phyloP scores from a whole-genome alignment of 2,888 invertebrate species.

The Leptinotarsa tumamoca region DNA sequence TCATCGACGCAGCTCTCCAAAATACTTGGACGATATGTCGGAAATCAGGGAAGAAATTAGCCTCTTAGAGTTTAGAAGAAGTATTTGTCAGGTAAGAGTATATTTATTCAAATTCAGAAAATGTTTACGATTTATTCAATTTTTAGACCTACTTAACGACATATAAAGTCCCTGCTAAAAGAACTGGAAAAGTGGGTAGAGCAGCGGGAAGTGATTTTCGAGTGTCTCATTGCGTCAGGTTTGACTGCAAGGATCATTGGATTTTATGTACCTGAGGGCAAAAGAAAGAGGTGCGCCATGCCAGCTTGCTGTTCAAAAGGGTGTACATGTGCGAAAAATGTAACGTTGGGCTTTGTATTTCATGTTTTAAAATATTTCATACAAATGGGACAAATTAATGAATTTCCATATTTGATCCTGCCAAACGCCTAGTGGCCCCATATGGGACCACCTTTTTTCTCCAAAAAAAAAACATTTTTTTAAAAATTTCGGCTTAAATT shows the following conservation, averaged over 20 bases:
- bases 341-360: constrained; percentile 22
- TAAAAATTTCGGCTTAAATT: no score
- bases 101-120: constrained; percentile 17
- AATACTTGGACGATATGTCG: constrained; percentile 31
- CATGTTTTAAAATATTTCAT: constrained; percentile 27
- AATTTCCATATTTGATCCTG: constrained; percentile 12
- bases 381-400: constrained; percentile 18
- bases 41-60: constrained; percentile 32
- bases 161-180: constrained; percentile 19
- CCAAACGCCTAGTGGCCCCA: no score
- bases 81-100: constrained; percentile 22
- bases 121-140: constrained; percentile 21
- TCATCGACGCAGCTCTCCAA: constrained; percentile 38
- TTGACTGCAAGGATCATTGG: constrained; percentile 32
- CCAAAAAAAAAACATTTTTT: no score
- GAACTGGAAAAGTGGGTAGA: not conserved
- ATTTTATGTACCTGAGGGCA: constrained; percentile 30
- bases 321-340: constrained; percentile 24
- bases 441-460: no score
- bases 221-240: constrained; percentile 29
- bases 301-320: constrained; percentile 25
- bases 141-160: constrained; percentile 28
- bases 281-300: constrained; percentile 25
- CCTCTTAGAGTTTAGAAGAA: constrained; percentile 38
- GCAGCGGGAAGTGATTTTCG: constrained; percentile 29